phyloP scores from a whole-genome alignment of 1,140 invertebrate genomes.

The Harlomillsia oculata region DNA sequence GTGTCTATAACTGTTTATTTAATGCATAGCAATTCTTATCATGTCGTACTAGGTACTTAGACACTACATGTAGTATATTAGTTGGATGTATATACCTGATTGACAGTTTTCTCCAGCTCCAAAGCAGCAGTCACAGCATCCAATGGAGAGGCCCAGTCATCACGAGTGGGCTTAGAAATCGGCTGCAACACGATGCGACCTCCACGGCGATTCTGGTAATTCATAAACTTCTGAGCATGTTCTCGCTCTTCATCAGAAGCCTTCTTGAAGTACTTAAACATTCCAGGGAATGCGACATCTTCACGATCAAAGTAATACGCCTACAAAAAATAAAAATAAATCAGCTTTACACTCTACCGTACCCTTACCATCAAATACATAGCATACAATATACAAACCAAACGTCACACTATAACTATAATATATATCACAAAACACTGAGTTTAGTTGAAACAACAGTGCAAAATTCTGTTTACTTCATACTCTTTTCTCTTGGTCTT shows the following conservation, averaged over 20 bases:
- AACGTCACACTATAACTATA: no score
- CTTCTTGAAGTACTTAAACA: slow-evolving; percentile 51
- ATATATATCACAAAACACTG: no score
- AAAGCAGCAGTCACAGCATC: slow-evolving; percentile 51
- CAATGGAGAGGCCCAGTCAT: slow-evolving; percentile 49
- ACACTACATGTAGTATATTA: no score
- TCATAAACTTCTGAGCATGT: slow-evolving; percentile 55
- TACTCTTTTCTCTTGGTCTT: no score
- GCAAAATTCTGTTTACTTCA: no score
- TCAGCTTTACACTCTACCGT: not conserved
- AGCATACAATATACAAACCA: no score
- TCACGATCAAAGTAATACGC: slow-evolving; percentile 53
- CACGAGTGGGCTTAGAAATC: slow-evolving; percentile 45
- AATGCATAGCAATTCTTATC: no score
- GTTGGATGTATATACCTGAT: no score
- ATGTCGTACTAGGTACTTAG: no score
- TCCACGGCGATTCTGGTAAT: slow-evolving; percentile 53
- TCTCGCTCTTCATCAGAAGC: slow-evolving; percentile 52
- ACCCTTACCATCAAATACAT: no score
- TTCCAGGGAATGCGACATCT: slow-evolving; percentile 55
- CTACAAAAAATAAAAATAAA: slow-evolving; percentile 38
- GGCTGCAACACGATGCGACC: slow-evolving; percentile 47
- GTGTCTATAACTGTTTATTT: no score
- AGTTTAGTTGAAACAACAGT: no score
- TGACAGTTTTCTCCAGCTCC: slow-evolving; percentile 52